Percentiles rank a stretch among this genome's conserved stretches.
Conservation (phyloP, 2,113 vertebrate species). For the Grammomys surdaster region DNA sequence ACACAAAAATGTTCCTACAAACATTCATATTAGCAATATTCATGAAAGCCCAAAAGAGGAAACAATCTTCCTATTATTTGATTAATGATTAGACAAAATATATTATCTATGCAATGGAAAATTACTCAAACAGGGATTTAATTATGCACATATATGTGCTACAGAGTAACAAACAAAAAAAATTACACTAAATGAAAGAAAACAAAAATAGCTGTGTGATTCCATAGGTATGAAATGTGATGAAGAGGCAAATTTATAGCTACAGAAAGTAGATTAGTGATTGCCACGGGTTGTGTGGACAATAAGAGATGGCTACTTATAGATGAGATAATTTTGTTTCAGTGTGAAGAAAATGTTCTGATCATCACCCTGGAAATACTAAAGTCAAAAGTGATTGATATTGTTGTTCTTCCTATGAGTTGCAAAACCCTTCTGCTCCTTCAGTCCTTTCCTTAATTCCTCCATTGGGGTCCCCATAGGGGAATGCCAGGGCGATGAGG, state of each 20-base stretch:
- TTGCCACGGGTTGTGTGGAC: background rate
- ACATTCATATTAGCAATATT: background rate
- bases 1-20: background rate
- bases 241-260: background rate
- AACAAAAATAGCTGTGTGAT: background rate
- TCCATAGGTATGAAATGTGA: background rate
- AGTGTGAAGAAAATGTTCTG: background rate
- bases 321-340: background rate
- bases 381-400: background rate
- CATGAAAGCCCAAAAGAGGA: background rate
- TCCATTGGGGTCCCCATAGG: no score
- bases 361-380: background rate
- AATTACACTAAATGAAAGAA: background rate
- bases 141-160: background rate
- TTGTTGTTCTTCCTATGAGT: no score
- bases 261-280: background rate
- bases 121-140: background rate
- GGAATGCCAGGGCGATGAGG: no score
- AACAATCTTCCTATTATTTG: background rate
- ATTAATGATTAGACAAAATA: constrained; percentile 3
- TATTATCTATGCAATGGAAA: background rate
- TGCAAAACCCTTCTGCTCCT: no score
- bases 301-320: background rate
- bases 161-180: background rate
- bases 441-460: no score